These are phyloP conservation scores for Cardiocondyla obscurior DNA, from an alignment of 1,140 invertebrate species.

Conservation along the genomic window DNA sequence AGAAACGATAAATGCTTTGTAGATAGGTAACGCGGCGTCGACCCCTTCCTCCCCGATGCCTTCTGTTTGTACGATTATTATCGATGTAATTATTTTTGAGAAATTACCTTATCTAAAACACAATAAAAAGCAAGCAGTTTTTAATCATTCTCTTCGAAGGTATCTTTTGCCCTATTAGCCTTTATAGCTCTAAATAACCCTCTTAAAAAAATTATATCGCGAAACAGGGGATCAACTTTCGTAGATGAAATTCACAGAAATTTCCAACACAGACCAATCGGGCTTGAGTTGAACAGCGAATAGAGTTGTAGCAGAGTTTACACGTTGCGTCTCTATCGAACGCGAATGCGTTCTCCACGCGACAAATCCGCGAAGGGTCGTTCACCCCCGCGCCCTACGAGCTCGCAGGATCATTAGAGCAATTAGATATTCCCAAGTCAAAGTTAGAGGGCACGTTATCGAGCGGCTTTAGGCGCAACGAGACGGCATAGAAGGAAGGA, in stretches of 20 bases:
- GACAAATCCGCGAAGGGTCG: constrained; percentile 55
- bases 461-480: constrained; percentile 58
- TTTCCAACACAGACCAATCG: neutral
- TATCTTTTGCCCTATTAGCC: no score
- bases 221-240: no score
- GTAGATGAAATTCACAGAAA: neutral
- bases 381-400: constrained; percentile 59
- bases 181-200: no score
- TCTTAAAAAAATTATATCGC: no score
- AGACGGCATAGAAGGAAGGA: constrained; percentile 37
- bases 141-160: no score
- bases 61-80: no score
- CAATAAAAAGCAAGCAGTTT: no score
- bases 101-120: no score
- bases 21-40: constrained; percentile 35
- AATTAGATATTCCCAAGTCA: constrained; percentile 64
- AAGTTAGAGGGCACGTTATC: constrained; percentile 64
- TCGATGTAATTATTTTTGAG: no score
- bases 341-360: constrained; percentile 34
- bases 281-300: neutral
- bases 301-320: neutral
- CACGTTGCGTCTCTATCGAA: constrained; percentile 7
- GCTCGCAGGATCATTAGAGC: constrained; percentile 57
- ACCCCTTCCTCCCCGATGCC: no score
- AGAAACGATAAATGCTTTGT: constrained; percentile 57